A percentile compares a stretch with the other conserved stretches of the same genome.
Evolutionary conservation across 2,797 vertebrate species (phyloP).

Genomic region (Halcyon smyrnensis): DNA sequence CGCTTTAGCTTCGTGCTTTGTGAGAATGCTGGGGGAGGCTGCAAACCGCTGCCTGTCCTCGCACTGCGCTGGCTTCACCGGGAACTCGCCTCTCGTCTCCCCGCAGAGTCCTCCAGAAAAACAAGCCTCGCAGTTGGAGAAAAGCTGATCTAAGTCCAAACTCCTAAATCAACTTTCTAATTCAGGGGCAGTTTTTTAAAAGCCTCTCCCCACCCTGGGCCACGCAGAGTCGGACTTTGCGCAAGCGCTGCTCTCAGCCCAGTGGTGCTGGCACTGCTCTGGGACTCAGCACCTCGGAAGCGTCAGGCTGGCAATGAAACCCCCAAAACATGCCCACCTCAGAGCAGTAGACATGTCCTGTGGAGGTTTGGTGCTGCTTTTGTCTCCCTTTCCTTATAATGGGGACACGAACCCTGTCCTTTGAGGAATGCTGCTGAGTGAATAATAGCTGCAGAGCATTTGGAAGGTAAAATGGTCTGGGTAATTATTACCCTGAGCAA

Average conservation of each 20-base stretch:
- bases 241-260: not conserved
- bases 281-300: not conserved
- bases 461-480: not conserved
- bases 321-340: not conserved
- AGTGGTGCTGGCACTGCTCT: not conserved
- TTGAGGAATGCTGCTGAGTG: not conserved
- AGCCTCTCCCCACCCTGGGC: not conserved
- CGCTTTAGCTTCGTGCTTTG: not conserved
- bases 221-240: not conserved
- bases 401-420: not conserved
- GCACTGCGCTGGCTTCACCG: accelerated
- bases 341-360: not conserved
- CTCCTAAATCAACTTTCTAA: not conserved
- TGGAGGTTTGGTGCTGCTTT: not conserved
- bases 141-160: not conserved
- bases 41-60: not conserved
- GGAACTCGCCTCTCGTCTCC: not conserved
- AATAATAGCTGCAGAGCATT: constrained; percentile 1
- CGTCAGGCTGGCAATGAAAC: not conserved
- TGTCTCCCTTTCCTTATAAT: not conserved
- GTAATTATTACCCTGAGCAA: not conserved
- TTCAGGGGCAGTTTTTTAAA: not conserved
- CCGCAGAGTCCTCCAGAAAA: not conserved
- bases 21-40: not conserved
- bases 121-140: not conserved